Conservation (phyloP, 2,797 vertebrate genomes). For the Podarcis siculus region DNA sequence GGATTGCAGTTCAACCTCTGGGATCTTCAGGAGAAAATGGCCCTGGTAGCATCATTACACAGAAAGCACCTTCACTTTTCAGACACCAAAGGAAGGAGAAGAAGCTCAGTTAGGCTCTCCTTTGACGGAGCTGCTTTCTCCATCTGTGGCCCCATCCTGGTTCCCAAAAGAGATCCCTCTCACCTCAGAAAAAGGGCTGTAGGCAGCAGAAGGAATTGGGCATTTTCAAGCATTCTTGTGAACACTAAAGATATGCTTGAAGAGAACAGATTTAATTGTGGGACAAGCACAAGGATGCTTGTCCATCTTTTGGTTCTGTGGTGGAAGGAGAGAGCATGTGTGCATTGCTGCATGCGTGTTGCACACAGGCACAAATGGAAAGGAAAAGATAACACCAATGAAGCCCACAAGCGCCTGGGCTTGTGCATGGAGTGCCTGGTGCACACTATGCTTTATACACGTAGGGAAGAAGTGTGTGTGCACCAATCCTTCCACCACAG, state of each 20-base stretch:
- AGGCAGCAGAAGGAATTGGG: not conserved
- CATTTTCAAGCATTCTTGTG: not conserved
- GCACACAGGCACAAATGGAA: too few relatives aligned
- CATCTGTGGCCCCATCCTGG: not conserved
- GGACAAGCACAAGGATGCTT: not conserved
- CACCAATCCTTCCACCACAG: not conserved
- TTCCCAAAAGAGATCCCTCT: not conserved
- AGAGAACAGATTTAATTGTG: not conserved
- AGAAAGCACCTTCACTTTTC: not conserved
- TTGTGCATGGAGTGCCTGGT: not conserved
- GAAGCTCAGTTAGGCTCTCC: not conserved
- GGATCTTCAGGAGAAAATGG: too few relatives aligned
- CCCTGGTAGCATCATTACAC: too few relatives aligned
- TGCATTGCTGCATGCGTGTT: not conserved
- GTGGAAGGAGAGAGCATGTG: not conserved
- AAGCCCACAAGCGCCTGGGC: not conserved
- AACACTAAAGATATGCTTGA: not conserved
- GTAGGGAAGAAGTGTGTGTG: not conserved
- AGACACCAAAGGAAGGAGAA: not conserved
- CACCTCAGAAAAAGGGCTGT: not conserved
- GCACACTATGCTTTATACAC: not conserved
- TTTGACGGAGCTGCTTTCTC: not conserved
- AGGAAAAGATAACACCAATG: not conserved
- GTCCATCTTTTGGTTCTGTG: not conserved
- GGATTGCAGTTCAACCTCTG: too few relatives aligned